Conservation (phyloP, 2,113 vertebrate species). For the Dipodomys ordii region DNA sequence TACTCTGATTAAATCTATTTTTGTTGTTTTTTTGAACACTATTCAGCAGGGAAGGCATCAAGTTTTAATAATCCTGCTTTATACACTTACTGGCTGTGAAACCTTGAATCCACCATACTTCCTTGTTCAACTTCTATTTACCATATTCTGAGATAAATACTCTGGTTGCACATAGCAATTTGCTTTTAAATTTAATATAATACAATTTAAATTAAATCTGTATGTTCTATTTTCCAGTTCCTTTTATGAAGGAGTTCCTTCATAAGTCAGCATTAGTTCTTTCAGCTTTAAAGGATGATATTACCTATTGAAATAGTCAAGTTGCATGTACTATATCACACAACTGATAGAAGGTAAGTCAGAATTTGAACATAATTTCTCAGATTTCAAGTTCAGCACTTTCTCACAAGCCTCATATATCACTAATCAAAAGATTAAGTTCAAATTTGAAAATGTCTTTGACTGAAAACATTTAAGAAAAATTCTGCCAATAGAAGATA, state of each 20-base stretch:
- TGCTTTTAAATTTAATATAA: background rate
- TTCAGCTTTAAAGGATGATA: background rate
- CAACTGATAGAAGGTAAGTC: background rate
- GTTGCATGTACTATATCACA: constrained; percentile 1
- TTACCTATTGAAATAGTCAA: background rate
- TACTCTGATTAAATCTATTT: background rate
- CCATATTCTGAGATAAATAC: background rate
- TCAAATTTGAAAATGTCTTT: constrained; percentile 15
- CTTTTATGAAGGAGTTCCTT: background rate
- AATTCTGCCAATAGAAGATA: background rate
- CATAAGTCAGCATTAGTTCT: constrained; percentile 1
- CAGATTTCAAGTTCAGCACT: background rate
- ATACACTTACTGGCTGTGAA: background rate
- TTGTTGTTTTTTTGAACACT: background rate
- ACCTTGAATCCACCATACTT: background rate
- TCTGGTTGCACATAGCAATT: background rate
- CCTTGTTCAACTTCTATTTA: background rate
- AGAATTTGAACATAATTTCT: constrained; percentile 19
- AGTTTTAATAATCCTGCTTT: background rate
- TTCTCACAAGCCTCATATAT: background rate
- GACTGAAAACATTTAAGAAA: constrained; percentile 17
- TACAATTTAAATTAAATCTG: constrained; percentile 28
- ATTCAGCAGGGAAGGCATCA: background rate
- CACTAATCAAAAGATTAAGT: background rate
- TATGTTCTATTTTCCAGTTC: background rate